Evolutionary conservation across 1,140 invertebrate species (phyloP), one percentile per base, ranked within the genome.

Genomic region (Plodia interpunctella): DNA sequence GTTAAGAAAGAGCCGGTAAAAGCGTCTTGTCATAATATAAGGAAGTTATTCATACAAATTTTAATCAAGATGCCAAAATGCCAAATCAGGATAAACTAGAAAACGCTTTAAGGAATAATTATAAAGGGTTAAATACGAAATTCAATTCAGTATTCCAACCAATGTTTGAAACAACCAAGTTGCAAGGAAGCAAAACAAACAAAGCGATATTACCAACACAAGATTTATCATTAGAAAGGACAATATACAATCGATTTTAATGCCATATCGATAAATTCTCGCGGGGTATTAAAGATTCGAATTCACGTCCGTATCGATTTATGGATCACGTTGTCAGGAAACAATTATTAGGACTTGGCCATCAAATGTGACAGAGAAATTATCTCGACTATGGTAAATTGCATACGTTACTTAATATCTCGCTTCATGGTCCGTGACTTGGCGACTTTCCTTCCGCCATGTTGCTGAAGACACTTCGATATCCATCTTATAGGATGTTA

Each of bases 311-410:
- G 28, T 70, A 70, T 71, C 72, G 68, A 77, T 77, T 77, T 75
- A 72, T 74, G 63, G 62, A 56, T 68, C 60, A 62, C 59, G 68
- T 74, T 74, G 62, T 59, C 67, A 65, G 74, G 74, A 70, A 77
- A 77, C 64, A 67, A 70, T 74, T 72, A 69, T 67, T 38, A 18
- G 49, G 55, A 60, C 32, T 21, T 57, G 61, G 62, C 69, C 68
- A 62, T 67, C 65, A 65, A 55, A 63, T 70, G 68, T 66, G 67
- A 73, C 61, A 65, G 62, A 32, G 63, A 70, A 63, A 68, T 65
- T 69, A 70, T 69, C 63, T 64, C 59, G 54, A 59, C 49, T 62
- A 61, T 68, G 59, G 59, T 59, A 68, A 69, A 72, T 66, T 70
- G 57, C 63, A 63, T 49, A 60, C 57, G 65, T 62, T 56, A 44